phyloP scores from a whole-genome alignment of 2,888 invertebrate species.

The Troides helena region DNA sequence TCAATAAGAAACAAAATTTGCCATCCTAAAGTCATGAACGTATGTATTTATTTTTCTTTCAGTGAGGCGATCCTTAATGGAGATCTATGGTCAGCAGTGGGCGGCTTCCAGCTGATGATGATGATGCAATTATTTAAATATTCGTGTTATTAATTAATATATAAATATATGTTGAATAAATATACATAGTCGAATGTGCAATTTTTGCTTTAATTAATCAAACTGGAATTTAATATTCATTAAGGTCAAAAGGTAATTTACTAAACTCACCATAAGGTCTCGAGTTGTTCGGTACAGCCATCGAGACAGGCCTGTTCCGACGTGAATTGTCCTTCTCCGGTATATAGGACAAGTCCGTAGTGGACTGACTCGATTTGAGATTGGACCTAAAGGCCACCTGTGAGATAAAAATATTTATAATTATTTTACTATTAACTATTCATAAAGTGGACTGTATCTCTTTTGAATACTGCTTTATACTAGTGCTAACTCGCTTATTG shows the following conservation, averaged over 20 bases:
- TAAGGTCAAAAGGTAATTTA: not conserved
- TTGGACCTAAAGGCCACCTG: constrained; percentile 82
- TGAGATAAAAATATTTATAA: constrained; percentile 7
- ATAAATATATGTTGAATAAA: not conserved
- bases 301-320: constrained; percentile 65
- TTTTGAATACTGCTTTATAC: no score
- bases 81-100: no score
- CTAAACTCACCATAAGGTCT: constrained; percentile 59
- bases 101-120: no score
- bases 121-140: not conserved
- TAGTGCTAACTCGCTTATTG: no score
- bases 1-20: not conserved
- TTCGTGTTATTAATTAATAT: not conserved
- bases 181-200: constrained; percentile 13
- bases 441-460: no score
- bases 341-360: constrained; percentile 89
- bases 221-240: no score
- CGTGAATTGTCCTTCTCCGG: constrained; percentile 73
- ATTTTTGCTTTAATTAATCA: not conserved
- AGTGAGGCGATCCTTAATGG: no score
- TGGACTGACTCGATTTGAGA: constrained; percentile 91
- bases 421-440: not conserved
- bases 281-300: constrained; percentile 65
- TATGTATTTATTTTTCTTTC: not conserved
- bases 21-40: not conserved